phyloP scores from a whole-genome alignment of 2,113 vertebrate genomes.

The Lophius piscatorius region DNA sequence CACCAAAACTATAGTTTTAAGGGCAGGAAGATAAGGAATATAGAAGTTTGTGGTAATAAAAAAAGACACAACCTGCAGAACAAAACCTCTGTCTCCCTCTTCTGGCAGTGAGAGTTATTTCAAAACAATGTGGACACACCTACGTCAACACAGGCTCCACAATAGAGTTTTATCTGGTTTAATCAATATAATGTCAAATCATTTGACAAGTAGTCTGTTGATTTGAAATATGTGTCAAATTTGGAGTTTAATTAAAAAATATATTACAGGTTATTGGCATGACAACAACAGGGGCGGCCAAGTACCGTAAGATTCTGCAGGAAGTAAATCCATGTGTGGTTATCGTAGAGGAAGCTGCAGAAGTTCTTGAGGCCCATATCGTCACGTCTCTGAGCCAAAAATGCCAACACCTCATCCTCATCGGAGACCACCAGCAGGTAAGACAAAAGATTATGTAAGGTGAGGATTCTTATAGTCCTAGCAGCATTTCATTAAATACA shows the following conservation, averaged over 20 bases:
- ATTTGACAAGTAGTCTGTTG: too few relatives aligned
- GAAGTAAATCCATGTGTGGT: slow-evolving; percentile 84
- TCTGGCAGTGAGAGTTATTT: too few relatives aligned
- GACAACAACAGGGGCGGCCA: slow-evolving; percentile 97
- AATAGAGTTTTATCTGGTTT: too few relatives aligned
- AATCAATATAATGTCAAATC: too few relatives aligned
- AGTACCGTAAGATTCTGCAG: slow-evolving; percentile 87
- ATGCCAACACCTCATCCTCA: slow-evolving; percentile 96
- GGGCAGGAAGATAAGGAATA: background rate
- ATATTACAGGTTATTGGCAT: slow-evolving; percentile 86
- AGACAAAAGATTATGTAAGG: background rate
- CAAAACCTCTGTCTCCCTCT: too few relatives aligned
- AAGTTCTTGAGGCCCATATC: slow-evolving; percentile 94
- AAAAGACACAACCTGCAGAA: too few relatives aligned
- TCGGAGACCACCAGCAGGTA: slow-evolving; percentile 98
- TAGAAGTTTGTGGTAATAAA: background rate
- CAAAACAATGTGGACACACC: background rate
- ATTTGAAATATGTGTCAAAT: too few relatives aligned
- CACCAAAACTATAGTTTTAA: too few relatives aligned
- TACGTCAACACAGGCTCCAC: too few relatives aligned
- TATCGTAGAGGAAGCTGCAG: slow-evolving; percentile 94
- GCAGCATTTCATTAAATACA: slow-evolving; percentile 10
- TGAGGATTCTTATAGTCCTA: background rate
- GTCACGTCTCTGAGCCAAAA: slow-evolving; percentile 88
- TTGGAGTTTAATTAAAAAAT: slow-evolving; percentile 9